A percentile compares a stretch with the other conserved stretches of the same genome.
Evolutionary conservation across 2,888 invertebrate species (phyloP).

Genomic region (Azorinus chamasolen): DNA sequence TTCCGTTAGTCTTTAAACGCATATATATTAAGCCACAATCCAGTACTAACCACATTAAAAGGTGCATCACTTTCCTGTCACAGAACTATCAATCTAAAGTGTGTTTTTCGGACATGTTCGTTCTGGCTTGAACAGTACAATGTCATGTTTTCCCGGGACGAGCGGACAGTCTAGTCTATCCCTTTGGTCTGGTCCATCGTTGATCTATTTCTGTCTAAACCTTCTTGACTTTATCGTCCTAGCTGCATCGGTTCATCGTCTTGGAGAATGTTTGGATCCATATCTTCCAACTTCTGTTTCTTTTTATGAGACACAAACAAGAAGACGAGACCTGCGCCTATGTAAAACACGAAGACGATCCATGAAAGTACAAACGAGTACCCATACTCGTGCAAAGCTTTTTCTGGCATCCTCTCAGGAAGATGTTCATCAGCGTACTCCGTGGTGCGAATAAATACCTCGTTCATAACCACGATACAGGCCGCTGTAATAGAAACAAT

Average conservation of each 20-base stretch:
- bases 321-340: constrained; percentile 91
- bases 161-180: too few species aligned
- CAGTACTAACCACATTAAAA: too few species aligned
- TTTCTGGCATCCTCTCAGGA: constrained; percentile 90
- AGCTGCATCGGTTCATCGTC: constrained; percentile 95
- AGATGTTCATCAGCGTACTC: constrained; percentile 91
- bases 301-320: constrained; percentile 94
- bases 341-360: constrained; percentile 91
- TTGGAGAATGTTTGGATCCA: constrained; percentile 92
- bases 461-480: constrained; percentile 93
- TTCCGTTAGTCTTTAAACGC: too few species aligned
- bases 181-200: too few species aligned
- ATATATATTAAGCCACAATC: too few species aligned
- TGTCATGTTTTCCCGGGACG: too few species aligned
- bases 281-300: constrained; percentile 93
- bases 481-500: constrained; percentile 88
- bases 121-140: too few species aligned
- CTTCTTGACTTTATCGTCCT: constrained; percentile 83
- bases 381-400: constrained; percentile 90
- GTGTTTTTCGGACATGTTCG: too few species aligned
- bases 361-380: constrained; percentile 88
- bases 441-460: constrained; percentile 92
- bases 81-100: too few species aligned
- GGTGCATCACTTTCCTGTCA: too few species aligned
- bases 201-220: too few species aligned